These are phyloP conservation scores for Anticlea derivata DNA, from an alignment of 2,888 invertebrate species.

Conservation along the genomic window DNA sequence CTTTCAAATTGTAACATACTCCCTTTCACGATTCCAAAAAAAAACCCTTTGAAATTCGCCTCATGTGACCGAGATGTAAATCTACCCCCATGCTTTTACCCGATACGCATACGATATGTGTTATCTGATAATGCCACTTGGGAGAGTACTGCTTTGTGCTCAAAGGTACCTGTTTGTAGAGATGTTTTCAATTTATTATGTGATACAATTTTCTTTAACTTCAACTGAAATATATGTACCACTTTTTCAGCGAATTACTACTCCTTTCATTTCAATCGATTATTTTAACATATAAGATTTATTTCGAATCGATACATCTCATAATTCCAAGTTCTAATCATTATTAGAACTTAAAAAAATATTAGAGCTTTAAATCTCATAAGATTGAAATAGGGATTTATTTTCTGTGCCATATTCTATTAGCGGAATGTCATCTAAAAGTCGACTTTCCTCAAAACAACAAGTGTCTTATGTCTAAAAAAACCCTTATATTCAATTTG, in stretches of 20 bases:
- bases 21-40: constrained; percentile 50
- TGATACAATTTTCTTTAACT: constrained; percentile 15
- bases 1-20: neutral
- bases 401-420: no score
- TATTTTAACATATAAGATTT: no score
- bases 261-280: no score
- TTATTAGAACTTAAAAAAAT: no score
- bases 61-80: constrained; percentile 68
- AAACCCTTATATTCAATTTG: constrained; percentile 53
- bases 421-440: no score
- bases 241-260: no score
- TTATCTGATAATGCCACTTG: constrained; percentile 78
- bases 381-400: no score
- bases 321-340: no score
- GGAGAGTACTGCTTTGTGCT: constrained; percentile 78
- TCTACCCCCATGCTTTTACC: constrained; percentile 80
- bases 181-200: constrained; percentile 33
- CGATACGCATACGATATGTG: constrained; percentile 78
- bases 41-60: constrained; percentile 79
- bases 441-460: no score
- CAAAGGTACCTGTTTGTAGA: constrained; percentile 74
- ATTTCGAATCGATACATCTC: no score
- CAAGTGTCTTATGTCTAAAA: neutral
- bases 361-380: no score
- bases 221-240: neutral